Percentiles rank a stretch among this genome's conserved stretches.
Conservation (phyloP, 2,113 vertebrate species). For the Prionailurus bengalensis region DNA sequence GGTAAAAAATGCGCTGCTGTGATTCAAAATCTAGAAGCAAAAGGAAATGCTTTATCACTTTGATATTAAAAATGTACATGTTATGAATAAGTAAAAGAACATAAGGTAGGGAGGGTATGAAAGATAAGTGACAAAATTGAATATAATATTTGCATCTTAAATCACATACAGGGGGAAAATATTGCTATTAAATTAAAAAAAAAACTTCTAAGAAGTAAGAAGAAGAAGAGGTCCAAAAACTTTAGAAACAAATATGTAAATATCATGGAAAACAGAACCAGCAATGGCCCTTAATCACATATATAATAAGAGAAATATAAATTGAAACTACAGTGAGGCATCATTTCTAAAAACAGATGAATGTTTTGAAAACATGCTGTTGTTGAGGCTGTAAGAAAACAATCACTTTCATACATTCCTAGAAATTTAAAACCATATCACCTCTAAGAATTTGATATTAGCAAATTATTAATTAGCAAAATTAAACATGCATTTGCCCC, state of each 20-base stretch:
- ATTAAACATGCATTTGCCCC: neutral
- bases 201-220: neutral
- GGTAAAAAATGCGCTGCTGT: neutral
- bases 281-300: neutral
- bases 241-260: neutral
- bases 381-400: constrained; percentile 3
- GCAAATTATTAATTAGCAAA: constrained; percentile 19
- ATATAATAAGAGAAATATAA: constrained; percentile 27
- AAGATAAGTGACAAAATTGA: neutral
- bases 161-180: neutral
- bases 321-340: neutral
- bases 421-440: neutral
- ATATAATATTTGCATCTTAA: neutral
- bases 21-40: constrained; percentile 19
- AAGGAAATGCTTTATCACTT: neutral
- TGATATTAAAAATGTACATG: neutral
- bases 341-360: constrained; percentile 3
- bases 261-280: neutral
- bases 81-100: neutral
- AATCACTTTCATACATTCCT: neutral
- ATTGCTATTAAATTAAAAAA: neutral
- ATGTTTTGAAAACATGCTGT: neutral
- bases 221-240: neutral
- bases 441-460: neutral
- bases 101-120: neutral